These are phyloP conservation scores for Dicerorhinus sumatrensis DNA, from an alignment of 2,113 vertebrate genomes.

Conservation along the genomic window DNA sequence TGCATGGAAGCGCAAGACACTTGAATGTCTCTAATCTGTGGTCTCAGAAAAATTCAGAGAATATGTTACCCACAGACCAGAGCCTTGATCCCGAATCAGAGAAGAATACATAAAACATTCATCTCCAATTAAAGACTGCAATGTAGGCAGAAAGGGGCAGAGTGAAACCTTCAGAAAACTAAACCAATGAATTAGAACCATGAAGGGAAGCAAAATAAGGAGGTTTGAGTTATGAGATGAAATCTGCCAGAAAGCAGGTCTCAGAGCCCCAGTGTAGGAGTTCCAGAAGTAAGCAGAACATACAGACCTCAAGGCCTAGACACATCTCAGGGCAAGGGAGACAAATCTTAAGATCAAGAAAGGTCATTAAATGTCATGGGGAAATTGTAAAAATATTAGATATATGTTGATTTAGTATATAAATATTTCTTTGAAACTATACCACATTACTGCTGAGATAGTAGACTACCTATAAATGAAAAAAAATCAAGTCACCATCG, in stretches of 20 bases:
- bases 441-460: not conserved
- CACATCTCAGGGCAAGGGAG: not conserved
- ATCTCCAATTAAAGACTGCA: not conserved
- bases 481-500: not conserved
- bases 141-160: no score
- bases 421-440: not conserved
- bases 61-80: not conserved
- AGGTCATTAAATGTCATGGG: no score
- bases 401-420: not conserved
- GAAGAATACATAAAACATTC: not conserved
- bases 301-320: not conserved
- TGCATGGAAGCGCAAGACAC: accelerated
- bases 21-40: accelerated
- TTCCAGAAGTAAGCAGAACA: not conserved
- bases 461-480: not conserved
- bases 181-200: not conserved
- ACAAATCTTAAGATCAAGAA: not conserved
- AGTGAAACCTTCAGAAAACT: not conserved
- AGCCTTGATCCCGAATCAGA: not conserved
- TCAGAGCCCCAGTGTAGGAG: not conserved
- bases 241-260: not conserved
- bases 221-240: not conserved
- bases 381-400: no score
- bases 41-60: not conserved
- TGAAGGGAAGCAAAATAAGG: no score